Base-by-base conservation (phyloP, 2,113 vertebrate species). In the Cavia aperea region DNA sequence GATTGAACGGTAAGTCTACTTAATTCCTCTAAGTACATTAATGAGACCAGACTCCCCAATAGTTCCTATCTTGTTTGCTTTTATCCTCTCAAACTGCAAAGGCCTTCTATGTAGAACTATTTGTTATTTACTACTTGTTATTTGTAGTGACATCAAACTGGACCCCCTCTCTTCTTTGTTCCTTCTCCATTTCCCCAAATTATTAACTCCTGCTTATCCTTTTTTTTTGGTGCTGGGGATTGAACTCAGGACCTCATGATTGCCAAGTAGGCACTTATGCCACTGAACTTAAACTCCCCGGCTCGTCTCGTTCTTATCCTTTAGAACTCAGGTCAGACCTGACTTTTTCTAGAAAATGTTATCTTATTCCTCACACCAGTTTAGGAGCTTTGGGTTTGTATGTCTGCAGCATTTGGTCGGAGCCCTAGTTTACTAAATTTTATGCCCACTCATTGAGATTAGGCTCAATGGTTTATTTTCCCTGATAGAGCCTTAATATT, bases 1-100 rank as follows among this genome's bases (percentile, higher is more conserved):
- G 94, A 98, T 99, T 65, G 99, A 99, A 96, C 97, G 98, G 99
- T 99, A 97, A 96, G 94, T 96, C 39, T 95, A 24, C 90, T 6
- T 46, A 92, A 36, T 82, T 39, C 7, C 58, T 86, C 81, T 89
- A 90, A 78, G 89, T 94, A 46, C 23, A 56, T 73, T 86, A 93
- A 58, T 88, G 63, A 94, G 54, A 94, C 7, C 54, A 86, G 51
- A 88, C 24, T 81, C 46, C 33, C 56, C 29, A 70, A 2, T 85
- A 62, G 43, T 88, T 82, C 88, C 51, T 95, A 43, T 46, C 36
- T 46, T 86, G n/a, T 56, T 82, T 13, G 21, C 36, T 19, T 43
- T 85, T 70, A 56, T 8, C 18, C 24, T n/a, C 62, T 93, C 49
- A 66, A 21, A 77, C n/a, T 78, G 46, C 60, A 79, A 1, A 77